Percentiles rank a stretch among this genome's conserved stretches.
phyloP scores from a whole-genome alignment of 2,888 invertebrate genomes.

The Perizoma affinitatum region DNA sequence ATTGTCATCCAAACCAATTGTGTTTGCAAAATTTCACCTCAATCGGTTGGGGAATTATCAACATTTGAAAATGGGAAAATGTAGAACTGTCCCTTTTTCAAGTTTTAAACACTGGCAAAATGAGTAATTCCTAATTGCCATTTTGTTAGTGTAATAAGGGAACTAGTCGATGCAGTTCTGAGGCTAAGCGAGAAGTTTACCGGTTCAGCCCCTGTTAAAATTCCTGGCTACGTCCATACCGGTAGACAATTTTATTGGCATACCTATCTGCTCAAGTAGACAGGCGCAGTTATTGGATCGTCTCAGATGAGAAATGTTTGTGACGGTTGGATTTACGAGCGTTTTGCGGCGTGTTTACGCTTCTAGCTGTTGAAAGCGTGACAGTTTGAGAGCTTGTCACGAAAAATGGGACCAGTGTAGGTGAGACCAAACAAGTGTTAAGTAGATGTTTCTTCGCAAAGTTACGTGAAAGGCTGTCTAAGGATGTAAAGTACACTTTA shows the following conservation, averaged over 20 bases:
- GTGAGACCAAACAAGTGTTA: too few species aligned
- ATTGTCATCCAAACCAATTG: too few species aligned
- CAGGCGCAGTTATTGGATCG: slow-evolving; percentile 10
- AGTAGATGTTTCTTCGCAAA: neutral
- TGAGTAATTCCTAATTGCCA: too few species aligned
- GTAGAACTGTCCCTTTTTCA: too few species aligned
- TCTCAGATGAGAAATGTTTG: slow-evolving; percentile 8
- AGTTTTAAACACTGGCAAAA: too few species aligned
- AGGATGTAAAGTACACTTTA: neutral
- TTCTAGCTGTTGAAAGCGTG: slow-evolving; percentile 7
- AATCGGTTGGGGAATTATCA: too few species aligned
- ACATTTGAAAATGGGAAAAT: too few species aligned
- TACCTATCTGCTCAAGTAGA: slow-evolving; percentile 11
- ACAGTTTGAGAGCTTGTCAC: slow-evolving; percentile 2
- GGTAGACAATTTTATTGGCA: slow-evolving; percentile 25
- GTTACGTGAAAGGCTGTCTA: neutral
- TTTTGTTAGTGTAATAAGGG: too few species aligned
- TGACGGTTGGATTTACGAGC: slow-evolving; percentile 12
- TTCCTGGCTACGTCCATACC: neutral
- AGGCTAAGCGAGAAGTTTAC: too few species aligned
- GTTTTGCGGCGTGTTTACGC: slow-evolving; percentile 9
- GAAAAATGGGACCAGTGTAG: neutral
- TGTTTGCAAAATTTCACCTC: too few species aligned
- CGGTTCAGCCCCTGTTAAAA: too few species aligned
- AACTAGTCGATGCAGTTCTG: too few species aligned